Base-by-base conservation (phyloP, 2,888 invertebrate genomes). In the Aplocera efformata region DNA sequence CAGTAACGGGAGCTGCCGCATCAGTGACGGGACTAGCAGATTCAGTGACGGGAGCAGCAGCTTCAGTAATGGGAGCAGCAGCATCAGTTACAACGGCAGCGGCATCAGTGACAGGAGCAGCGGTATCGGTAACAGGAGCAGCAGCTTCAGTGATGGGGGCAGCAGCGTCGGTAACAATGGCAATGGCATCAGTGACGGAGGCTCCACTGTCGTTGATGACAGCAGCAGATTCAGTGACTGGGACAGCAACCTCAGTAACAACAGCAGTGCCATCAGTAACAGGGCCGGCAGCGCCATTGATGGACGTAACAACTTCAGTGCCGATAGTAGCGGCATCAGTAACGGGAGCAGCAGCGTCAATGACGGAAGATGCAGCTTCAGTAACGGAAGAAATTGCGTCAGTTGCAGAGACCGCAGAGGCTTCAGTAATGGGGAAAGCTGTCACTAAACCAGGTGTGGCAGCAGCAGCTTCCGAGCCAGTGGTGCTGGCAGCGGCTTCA, bases 171-270 rank as follows among this genome's bases (percentile, higher is more conserved):
- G 45, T 13, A 8, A n/a, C 9, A 5, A 17, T 2, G 22, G 25
- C 7, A 10, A 17, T 10, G 20, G 29, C 24, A 7, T 25, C 37
- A 38, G 32, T 3, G 4, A 59, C 61, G 37, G 50, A 63, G 17
- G 8, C 40, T 13, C 51, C 20, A 21, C 7, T 23, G 8, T 38
- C 40, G 10, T 11, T 26, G 10, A n/a, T 24, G 32, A 33, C 10
- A 17, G 23, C 35, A 24, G 11, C 13, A 5, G 23, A 10, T 8
- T 8, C 36, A 36, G 33, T 11, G 17, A 8, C 7, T 7, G 9
- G 25, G 8, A 29, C 28, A 5, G 24, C 31, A 32, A 30, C n/a
- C 7, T n/a, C 37, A 29, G 13, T 17, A 3, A 17, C 13, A 3
- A 17, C 3, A 17, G 13, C 13, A 17, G 13, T 5, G 3, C 3